Evolutionary conservation across 2,113 vertebrate genomes (phyloP).

Genomic region (Protobothrops mucrosquamatus): DNA sequence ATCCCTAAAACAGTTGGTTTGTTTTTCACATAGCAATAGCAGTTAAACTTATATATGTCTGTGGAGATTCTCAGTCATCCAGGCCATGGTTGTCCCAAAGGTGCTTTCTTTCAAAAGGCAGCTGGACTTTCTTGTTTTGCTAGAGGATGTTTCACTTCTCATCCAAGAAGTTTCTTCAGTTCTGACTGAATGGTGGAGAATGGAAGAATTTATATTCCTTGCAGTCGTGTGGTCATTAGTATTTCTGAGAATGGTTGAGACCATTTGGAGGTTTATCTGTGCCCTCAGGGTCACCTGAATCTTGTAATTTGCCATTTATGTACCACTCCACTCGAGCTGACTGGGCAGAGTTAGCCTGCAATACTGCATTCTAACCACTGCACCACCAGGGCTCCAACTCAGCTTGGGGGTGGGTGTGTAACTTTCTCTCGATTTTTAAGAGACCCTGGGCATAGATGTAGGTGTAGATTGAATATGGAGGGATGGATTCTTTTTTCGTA

Average conservation of each 20-base stretch:
- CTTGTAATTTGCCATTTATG: not conserved
- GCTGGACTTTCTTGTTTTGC: too few relatives aligned
- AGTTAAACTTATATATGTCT: not conserved
- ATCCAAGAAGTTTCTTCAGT: not conserved
- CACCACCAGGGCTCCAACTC: not conserved
- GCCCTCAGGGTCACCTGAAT: not conserved
- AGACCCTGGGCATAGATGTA: not conserved
- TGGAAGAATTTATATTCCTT: not conserved
- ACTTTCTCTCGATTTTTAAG: not conserved
- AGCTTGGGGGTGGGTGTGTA: not conserved
- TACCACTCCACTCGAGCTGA: not conserved
- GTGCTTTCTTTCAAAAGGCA: too few relatives aligned
- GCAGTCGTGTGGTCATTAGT: not conserved
- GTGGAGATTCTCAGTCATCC: too few relatives aligned
- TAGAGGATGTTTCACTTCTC: not conserved
- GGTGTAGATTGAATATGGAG: not conserved
- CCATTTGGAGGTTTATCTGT: not conserved
- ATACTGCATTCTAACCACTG: not conserved
- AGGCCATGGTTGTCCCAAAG: too few relatives aligned
- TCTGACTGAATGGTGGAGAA: not conserved
- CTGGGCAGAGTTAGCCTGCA: not conserved
- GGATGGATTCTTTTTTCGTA: not conserved
- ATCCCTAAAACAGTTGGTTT: not conserved
- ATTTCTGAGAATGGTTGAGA: not conserved
- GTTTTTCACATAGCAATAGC: not conserved